Evolutionary conservation across 2,797 vertebrate species (phyloP).

Genomic region (Microchirus variegatus): DNA sequence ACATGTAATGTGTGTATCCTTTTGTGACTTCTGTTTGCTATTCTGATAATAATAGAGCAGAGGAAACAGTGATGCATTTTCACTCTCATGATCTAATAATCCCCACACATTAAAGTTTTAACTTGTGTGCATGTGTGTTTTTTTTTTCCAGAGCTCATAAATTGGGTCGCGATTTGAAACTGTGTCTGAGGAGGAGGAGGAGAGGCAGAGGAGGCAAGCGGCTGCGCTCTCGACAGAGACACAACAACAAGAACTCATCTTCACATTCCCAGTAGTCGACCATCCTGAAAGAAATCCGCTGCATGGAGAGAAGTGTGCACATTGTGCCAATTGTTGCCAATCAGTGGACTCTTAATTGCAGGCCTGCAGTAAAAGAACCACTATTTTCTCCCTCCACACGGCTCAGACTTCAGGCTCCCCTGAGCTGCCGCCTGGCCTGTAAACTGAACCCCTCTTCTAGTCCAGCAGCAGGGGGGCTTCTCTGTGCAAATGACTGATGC

Average conservation of each 20-base stretch:
- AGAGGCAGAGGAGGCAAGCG: slow-evolving; percentile 14
- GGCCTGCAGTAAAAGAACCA: not conserved
- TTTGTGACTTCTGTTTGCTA: not conserved
- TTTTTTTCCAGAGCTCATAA: slow-evolving; percentile 52
- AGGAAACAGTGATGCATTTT: not conserved
- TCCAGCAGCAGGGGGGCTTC: slow-evolving; percentile 1
- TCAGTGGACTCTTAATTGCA: not conserved
- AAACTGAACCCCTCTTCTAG: slow-evolving; percentile 7
- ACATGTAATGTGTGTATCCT: not conserved
- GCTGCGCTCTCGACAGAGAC: slow-evolving; percentile 19
- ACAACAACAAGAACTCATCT: slow-evolving; percentile 30
- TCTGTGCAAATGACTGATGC: slow-evolving; percentile 34
- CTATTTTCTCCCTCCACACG: not conserved
- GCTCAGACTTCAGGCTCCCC: slow-evolving; percentile 15
- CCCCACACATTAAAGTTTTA: not conserved
- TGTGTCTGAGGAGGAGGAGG: slow-evolving; percentile 63
- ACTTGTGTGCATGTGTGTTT: not conserved
- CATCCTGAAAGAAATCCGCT: slow-evolving; percentile 25
- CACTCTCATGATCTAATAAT: not conserved
- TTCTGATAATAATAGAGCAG: not conserved
- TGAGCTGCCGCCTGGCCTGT: slow-evolving; percentile 10
- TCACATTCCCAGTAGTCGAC: slow-evolving; percentile 31
- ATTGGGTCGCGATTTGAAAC: slow-evolving; percentile 44
- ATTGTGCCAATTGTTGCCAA: slow-evolving; percentile 9
- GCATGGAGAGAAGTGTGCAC: slow-evolving; percentile 5